A percentile compares a stretch with the other conserved stretches of the same genome.
These are phyloP conservation scores for Rotaria socialis DNA, from an alignment of 2,888 invertebrate species.

Conservation along the genomic window DNA sequence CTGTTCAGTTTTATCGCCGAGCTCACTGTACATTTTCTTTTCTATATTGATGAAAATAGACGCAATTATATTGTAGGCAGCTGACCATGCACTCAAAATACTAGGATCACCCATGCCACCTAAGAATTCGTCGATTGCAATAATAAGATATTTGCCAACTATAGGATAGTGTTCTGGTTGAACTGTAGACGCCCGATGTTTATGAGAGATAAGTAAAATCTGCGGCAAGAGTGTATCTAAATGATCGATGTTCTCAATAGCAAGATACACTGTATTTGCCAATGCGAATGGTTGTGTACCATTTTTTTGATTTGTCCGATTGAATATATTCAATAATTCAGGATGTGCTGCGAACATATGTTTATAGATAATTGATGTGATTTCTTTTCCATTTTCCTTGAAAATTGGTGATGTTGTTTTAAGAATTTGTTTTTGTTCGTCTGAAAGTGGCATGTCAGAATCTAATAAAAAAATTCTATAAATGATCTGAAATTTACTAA, in stretches of 20 bases:
- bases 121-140: not conserved
- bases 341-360: not conserved
- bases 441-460: not conserved
- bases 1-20: not conserved
- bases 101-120: not conserved
- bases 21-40: not conserved
- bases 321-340: not conserved
- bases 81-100: not conserved
- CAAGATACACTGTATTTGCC: not conserved
- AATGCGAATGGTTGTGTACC: constrained; percentile 3
- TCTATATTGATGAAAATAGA: not conserved
- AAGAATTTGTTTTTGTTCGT: not conserved
- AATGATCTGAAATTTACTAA: too few relatives aligned
- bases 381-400: not conserved
- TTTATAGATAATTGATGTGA: not conserved
- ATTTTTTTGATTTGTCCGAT: not conserved
- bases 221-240: not conserved
- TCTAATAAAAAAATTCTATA: not conserved
- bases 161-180: constrained; percentile 8
- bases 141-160: not conserved
- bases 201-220: not conserved
- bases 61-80: not conserved
- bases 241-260: not conserved
- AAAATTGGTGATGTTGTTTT: not conserved
- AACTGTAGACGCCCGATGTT: not conserved